phyloP scores from a whole-genome alignment of 2,113 vertebrate species.

The Blennius ocellaris region DNA sequence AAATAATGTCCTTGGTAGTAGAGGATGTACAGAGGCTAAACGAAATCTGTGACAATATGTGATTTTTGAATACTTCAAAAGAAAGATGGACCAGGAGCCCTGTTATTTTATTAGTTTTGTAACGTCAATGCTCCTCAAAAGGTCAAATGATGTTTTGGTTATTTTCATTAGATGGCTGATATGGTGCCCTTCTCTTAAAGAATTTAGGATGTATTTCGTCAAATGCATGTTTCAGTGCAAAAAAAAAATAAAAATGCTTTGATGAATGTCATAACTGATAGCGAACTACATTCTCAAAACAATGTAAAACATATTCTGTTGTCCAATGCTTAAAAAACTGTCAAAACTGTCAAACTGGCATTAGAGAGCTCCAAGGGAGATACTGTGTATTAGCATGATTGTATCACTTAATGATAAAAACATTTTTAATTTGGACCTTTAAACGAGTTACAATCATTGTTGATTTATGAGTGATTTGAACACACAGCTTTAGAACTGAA shows the following conservation, averaged over 20 bases:
- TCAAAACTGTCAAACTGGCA: no score
- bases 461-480: no score
- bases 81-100: not conserved
- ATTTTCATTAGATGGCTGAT: not conserved
- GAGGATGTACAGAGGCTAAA: slow-evolving; percentile 7
- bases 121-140: not conserved
- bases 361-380: not conserved
- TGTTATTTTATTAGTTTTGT: slow-evolving; percentile 3
- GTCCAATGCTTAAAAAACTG: no score
- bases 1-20: slow-evolving; percentile 47
- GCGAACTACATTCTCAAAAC: not conserved
- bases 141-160: slow-evolving; percentile 1
- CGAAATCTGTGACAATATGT: no score
- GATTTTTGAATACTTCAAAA: not conserved
- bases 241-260: not conserved
- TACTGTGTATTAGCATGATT: no score
- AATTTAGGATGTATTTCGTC: not conserved
- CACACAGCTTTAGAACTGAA: no score
- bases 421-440: no score
- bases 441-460: no score
- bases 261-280: slow-evolving; percentile 1
- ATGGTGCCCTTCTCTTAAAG: not conserved
- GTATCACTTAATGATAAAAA: no score
- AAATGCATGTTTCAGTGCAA: not conserved
- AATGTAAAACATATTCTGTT: not conserved